Evolutionary conservation across 2,797 vertebrate genomes (phyloP), one percentile per base, ranked within the genome.

Genomic region (Sebastes cheni): DNA sequence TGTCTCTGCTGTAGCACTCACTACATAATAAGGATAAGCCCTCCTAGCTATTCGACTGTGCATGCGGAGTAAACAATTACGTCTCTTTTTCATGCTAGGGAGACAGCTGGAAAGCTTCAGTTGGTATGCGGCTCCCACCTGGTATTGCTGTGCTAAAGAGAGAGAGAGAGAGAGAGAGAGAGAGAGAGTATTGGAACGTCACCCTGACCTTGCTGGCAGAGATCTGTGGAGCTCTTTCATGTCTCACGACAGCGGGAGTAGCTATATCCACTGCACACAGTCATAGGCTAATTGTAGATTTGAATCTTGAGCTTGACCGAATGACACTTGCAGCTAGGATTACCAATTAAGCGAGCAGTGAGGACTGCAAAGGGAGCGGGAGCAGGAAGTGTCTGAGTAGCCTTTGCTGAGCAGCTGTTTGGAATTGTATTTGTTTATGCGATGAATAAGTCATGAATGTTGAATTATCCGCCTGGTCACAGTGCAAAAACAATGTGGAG

Each of bases 241-340:
- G 86, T 88, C 65, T 42, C 36, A 5, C 11, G 46, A 90, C 75
- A 67, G 72, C 14, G 12, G 42, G 72, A 80, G 73, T n/a, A 34
- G 54, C 77, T 59, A 27, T 73, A 88, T 85, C 84, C 67, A 42
- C 79, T 11, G 39, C 84, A 80, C 61, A 72, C 75, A 68, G 89
- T 86, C 89, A 75, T 16, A 84, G 87, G 92, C 78, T 93, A 91
- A 93, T 91, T 93, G 91, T 81, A 79, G 82, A 90, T 91, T 90
- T 88, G 80, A 88, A 91, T 90, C 75, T 80, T 42, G 67, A 83
- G 81, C 72, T 66, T 80, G 87, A 88, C 89, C 86, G 66, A 76
- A 70, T 85, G 89, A 88, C 87, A 86, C 80, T 62, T 4, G 79
- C 79, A 81, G 83, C 76, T 29, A 54, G 52, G 89, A 90, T 91